These are phyloP conservation scores for Cryptotis parvus DNA, from an alignment of 2,113 vertebrate genomes.

Conservation along the genomic window DNA sequence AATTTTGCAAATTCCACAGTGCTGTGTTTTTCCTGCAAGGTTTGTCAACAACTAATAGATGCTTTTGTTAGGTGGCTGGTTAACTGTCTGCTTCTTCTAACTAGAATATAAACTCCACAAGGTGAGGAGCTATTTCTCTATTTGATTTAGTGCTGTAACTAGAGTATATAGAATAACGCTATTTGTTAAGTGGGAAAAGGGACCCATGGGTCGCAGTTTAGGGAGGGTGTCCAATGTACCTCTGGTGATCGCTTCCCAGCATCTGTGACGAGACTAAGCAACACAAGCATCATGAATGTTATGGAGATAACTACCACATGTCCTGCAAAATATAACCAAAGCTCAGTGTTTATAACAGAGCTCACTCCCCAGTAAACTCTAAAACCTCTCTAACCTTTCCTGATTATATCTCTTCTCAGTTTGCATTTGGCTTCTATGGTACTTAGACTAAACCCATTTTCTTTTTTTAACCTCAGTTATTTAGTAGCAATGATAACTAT, in stretches of 20 bases:
- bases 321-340: neutral
- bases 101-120: slow-evolving; percentile 5
- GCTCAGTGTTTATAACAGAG: neutral
- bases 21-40: neutral
- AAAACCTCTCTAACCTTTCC: neutral
- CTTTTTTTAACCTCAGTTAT: slow-evolving; percentile 17
- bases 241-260: neutral
- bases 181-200: slow-evolving; percentile 24
- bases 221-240: neutral
- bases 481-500: neutral
- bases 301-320: neutral
- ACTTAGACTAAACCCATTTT: neutral
- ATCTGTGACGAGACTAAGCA: neutral
- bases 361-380: neutral
- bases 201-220: neutral
- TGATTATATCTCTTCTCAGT: slow-evolving; percentile 9
- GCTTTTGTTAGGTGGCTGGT: neutral
- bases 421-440: neutral
- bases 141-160: neutral
- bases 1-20: neutral
- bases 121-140: neutral
- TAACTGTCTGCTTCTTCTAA: slow-evolving; percentile 3
- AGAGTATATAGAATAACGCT: neutral
- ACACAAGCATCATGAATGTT: neutral
- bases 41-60: neutral